These are phyloP conservation scores for Apotomis capreana DNA, from an alignment of 2,888 invertebrate species.

Conservation along the genomic window DNA sequence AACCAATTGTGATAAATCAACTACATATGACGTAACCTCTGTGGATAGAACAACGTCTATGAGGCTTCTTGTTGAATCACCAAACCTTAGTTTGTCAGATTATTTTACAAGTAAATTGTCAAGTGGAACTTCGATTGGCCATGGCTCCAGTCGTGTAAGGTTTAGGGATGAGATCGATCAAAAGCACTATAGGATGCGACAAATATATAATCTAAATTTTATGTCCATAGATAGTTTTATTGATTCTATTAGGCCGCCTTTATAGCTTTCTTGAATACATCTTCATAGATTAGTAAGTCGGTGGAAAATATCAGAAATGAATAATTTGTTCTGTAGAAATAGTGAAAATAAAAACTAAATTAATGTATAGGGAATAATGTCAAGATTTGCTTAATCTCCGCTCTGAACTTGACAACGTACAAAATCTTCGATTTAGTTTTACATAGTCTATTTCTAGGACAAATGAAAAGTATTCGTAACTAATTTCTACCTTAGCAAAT, in stretches of 20 bases:
- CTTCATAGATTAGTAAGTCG: no score
- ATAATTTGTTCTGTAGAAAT: no score
- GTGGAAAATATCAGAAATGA: no score
- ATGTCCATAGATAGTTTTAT: slow-evolving; percentile 62
- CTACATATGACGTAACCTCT: slow-evolving; percentile 46
- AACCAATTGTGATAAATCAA: slow-evolving; percentile 56
- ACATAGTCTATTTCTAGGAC: no score
- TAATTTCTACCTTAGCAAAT: no score
- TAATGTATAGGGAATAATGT: no score
- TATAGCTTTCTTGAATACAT: not conserved
- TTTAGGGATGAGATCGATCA: not conserved
- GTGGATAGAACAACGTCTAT: slow-evolving; percentile 55
- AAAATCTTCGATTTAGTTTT: no score
- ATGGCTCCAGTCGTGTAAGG: slow-evolving; percentile 4
- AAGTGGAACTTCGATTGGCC: not conserved
- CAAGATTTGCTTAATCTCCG: no score
- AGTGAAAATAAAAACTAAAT: no score
- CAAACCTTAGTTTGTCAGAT: slow-evolving; percentile 44
- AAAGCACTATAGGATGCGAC: not conserved
- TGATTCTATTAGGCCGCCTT: slow-evolving; percentile 65
- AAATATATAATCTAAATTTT: slow-evolving; percentile 43
- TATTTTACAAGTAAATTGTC: slow-evolving; percentile 45
- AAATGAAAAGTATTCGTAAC: no score
- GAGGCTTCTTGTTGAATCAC: slow-evolving; percentile 44
- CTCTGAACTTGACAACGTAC: no score